A percentile compares a stretch with the other conserved stretches of the same genome.
Conservation (phyloP, 2,113 vertebrate species). For the Aegypius monachus region DNA sequence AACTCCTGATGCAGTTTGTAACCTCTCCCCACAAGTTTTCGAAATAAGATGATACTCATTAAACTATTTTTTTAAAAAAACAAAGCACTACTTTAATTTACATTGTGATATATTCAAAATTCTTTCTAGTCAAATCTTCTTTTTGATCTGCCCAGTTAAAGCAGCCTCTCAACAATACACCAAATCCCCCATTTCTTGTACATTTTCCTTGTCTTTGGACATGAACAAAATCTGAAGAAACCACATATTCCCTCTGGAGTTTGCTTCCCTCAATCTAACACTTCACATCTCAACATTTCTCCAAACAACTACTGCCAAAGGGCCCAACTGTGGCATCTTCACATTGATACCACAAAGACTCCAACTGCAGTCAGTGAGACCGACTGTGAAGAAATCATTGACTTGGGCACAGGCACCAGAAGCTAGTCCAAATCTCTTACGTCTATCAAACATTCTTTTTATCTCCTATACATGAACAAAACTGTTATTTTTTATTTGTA, state of each 20-base stretch:
- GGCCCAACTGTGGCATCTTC: neutral
- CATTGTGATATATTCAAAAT: neutral
- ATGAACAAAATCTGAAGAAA: neutral
- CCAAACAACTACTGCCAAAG: neutral
- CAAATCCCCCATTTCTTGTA: neutral
- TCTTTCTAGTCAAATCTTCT: neutral
- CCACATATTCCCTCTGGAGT: neutral
- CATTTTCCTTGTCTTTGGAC: neutral
- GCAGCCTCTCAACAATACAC: neutral
- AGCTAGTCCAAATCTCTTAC: neutral
- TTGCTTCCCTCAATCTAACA: neutral
- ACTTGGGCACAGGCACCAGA: neutral
- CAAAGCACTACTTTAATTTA: neutral
- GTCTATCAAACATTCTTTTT: neutral
- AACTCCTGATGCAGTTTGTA: conserved; percentile 55
- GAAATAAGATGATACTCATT: conserved; percentile 13
- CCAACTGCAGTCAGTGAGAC: neutral
- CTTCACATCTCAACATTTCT: neutral
- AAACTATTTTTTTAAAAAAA: neutral
- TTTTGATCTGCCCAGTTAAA: neutral
- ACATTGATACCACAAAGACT: neutral
- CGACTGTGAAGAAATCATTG: neutral
- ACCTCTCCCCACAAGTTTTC: conserved; percentile 10
- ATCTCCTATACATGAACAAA: neutral
- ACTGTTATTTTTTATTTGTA: neutral